A percentile compares a stretch with the other conserved stretches of the same genome.
These are phyloP conservation scores for Argyra leucocephala DNA, from an alignment of 2,888 invertebrate genomes.

Conservation along the genomic window DNA sequence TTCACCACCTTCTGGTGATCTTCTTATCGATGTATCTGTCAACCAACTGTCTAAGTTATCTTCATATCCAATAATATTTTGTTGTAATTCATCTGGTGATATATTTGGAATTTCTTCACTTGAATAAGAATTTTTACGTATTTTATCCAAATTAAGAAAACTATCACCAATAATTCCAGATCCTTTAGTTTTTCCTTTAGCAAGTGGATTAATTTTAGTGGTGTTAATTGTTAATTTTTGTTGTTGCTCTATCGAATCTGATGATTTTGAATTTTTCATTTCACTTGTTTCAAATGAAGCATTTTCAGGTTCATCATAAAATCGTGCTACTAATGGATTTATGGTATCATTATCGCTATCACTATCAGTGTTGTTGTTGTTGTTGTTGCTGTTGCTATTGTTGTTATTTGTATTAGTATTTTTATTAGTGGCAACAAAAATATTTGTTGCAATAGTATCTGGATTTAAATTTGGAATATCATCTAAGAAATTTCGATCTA, in stretches of 20 bases:
- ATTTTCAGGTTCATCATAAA: conserved; percentile 61
- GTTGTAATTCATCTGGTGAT: conserved; percentile 30
- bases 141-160: conserved; percentile 12
- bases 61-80: conserved; percentile 28
- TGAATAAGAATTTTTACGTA: conserved; percentile 20
- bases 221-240: background rate
- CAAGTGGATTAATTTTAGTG: conserved; percentile 23
- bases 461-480: conserved; percentile 45
- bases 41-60: conserved; percentile 55
- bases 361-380: conserved; percentile 40
- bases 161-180: conserved; percentile 19
- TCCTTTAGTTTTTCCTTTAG: conserved; percentile 17
- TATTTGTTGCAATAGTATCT: conserved; percentile 19
- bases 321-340: conserved; percentile 73
- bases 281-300: conserved; percentile 27
- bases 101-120: conserved; percentile 31
- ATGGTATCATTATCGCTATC: conserved; percentile 61
- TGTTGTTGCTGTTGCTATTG: no score
- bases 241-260: conserved; percentile 12
- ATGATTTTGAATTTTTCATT: conserved; percentile 17
- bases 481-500: conserved; percentile 67
- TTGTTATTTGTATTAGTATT: no score
- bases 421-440: background rate
- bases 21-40: conserved; percentile 57
- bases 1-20: conserved; percentile 65